These are phyloP conservation scores for Orius insidiosus DNA, from an alignment of 1,140 invertebrate species.

Conservation along the genomic window DNA sequence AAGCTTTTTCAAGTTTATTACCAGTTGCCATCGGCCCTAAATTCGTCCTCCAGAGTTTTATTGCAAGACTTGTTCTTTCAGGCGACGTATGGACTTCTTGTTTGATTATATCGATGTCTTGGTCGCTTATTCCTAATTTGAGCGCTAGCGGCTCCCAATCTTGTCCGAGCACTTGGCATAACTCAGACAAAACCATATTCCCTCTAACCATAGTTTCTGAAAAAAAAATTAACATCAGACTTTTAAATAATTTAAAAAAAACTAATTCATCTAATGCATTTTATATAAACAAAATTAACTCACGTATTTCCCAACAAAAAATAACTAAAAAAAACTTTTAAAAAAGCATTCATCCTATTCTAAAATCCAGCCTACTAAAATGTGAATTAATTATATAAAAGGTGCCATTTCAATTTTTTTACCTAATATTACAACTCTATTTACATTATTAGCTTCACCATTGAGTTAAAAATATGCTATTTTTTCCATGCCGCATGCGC, in stretches of 20 bases:
- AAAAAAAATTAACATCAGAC: constrained; percentile 1
- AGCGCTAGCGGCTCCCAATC: constrained; percentile 83
- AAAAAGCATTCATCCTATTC: constrained; percentile 1
- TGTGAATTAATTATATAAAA: constrained; percentile 1
- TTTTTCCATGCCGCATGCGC: background rate
- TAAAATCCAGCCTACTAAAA: background rate
- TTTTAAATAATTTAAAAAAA: too few species aligned
- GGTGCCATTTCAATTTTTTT: background rate
- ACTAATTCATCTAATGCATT: constrained; percentile 3
- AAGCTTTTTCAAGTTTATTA: constrained; percentile 70
- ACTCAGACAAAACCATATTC: constrained; percentile 72
- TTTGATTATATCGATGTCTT: constrained; percentile 75
- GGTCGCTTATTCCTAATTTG: constrained; percentile 67
- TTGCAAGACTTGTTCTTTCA: constrained; percentile 25
- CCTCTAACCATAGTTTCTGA: constrained; percentile 53
- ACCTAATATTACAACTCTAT: background rate
- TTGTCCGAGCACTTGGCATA: constrained; percentile 75
- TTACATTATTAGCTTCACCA: too few species aligned
- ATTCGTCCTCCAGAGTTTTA: constrained; percentile 55
- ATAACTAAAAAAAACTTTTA: constrained; percentile 5
- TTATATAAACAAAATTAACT: constrained; percentile 25
- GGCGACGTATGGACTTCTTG: constrained; percentile 32
- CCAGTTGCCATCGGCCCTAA: constrained; percentile 32
- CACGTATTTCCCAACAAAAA: constrained; percentile 1
- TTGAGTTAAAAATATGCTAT: too few species aligned